Evolutionary conservation across 2,888 invertebrate species (phyloP), one percentile per base, ranked within the genome.

Genomic region (Hanleya hanleyi): DNA sequence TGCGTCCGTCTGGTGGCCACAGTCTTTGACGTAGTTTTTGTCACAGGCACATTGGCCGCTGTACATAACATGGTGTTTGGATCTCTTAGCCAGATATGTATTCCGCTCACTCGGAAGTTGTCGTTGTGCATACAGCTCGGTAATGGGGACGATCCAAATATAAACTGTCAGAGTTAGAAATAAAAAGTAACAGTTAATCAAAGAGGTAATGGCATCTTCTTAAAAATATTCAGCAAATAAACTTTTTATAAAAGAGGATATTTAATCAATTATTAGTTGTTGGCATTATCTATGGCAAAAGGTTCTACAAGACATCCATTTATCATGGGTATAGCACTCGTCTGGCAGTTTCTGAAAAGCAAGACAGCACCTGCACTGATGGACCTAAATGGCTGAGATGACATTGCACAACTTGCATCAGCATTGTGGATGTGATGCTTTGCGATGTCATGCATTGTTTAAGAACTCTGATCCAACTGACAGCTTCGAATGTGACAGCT

Each of bases 121-220:
- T 80, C 75, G 71, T 85, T 77, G 69, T 81, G 80, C 87, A 87
- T 87, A 69, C 87, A 87, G 2, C 81, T 37, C 57, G 87, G 87
- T 69, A 87, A 72, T 80, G 82, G 81, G 26, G 69, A 79, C 33
- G 77, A 77, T 64, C 86, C 82, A 69, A 85, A 86, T 6, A 81
- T 77, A 73, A 83, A 86, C 87, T 87, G 84, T 35, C 83, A 83
- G 37, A 33, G 49, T 57, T 67, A 67, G 51, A n/a, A 65, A 71
- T 32, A 15, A 22, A n/a, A 67, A 71, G 22, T n/a, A 22, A 7
- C 22, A 41, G 18, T 12, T 18, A 41, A n/a, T n/a, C n/a, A n/a
- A n/a, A n/a, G n/a, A n/a, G 41, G 18, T 41, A 9, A 41, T 41
- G 18, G 18, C 41, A 41, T 41, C 18, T 41, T 41, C 9, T 18